These are phyloP conservation scores for Apus apus DNA, from an alignment of 2,113 vertebrate species.

Conservation along the genomic window DNA sequence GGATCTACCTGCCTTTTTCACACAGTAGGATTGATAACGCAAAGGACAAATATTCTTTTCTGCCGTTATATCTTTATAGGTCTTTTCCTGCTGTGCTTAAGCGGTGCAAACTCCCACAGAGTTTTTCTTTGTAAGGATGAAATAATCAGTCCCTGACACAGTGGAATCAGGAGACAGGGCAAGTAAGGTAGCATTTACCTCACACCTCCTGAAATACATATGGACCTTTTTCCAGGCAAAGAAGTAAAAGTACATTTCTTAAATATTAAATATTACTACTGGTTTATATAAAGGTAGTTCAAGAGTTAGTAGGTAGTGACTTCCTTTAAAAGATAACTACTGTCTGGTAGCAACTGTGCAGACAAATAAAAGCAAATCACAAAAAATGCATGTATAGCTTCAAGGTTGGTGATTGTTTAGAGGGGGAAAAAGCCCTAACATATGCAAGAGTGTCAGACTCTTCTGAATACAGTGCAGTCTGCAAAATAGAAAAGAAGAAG, in stretches of 20 bases:
- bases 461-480: neutral
- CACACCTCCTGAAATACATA: neutral
- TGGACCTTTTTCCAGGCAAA: neutral
- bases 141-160: slow-evolving; percentile 42
- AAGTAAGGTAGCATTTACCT: slow-evolving; percentile 26
- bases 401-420: neutral
- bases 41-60: slow-evolving; percentile 59
- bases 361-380: neutral
- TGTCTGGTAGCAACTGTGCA: neutral
- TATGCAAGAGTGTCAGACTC: neutral
- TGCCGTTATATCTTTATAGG: slow-evolving; percentile 35
- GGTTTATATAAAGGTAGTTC: neutral
- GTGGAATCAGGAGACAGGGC: slow-evolving; percentile 5
- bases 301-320: neutral
- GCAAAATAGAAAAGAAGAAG: neutral
- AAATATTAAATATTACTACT: neutral
- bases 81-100: slow-evolving; percentile 50
- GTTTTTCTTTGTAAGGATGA: slow-evolving; percentile 38
- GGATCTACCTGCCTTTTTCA: slow-evolving; percentile 28
- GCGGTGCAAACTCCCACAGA: slow-evolving; percentile 28
- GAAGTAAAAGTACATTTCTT: neutral
- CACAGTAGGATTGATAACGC: slow-evolving; percentile 11
- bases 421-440: fast-evolving
- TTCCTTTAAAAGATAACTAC: neutral
- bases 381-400: neutral